phyloP scores from a whole-genome alignment of 2,113 vertebrate species.

The Alethe castanea region DNA sequence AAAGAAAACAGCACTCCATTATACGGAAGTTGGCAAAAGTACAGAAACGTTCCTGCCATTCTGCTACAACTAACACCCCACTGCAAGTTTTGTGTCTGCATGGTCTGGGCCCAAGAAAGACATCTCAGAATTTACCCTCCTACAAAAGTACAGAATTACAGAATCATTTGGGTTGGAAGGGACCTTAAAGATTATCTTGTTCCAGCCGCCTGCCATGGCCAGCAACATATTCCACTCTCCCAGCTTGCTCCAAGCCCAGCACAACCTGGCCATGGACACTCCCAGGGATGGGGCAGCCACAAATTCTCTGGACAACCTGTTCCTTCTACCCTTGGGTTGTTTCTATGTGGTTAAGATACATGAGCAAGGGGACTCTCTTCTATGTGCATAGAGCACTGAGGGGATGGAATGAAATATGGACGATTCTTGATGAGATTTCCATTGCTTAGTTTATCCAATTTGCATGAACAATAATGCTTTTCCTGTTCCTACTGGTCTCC shows the following conservation, averaged over 20 bases:
- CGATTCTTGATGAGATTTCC: not conserved
- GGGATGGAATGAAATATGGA: not conserved
- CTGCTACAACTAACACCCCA: not conserved
- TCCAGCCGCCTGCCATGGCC: not conserved
- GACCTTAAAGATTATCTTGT: not conserved
- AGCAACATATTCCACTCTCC: accelerated
- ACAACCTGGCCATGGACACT: not conserved
- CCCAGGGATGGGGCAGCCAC: not conserved
- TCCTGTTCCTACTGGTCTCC: not conserved
- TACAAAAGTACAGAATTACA: not conserved
- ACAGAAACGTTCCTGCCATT: not conserved
- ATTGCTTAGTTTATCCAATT: not conserved
- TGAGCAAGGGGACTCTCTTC: not conserved
- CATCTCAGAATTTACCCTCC: not conserved
- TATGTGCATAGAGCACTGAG: not conserved
- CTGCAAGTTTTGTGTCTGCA: not conserved
- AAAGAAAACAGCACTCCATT: not conserved
- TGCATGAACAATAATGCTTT: not conserved
- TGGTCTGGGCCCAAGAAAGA: not conserved
- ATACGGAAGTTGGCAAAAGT: not conserved
- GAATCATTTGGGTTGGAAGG: not conserved
- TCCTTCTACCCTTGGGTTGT: not conserved
- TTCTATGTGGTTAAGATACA: not conserved
- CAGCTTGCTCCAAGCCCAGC: accelerated
- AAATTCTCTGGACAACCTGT: not conserved